Evolutionary conservation across 2,888 invertebrate genomes (phyloP).

Genomic region (Lycia hirtaria): DNA sequence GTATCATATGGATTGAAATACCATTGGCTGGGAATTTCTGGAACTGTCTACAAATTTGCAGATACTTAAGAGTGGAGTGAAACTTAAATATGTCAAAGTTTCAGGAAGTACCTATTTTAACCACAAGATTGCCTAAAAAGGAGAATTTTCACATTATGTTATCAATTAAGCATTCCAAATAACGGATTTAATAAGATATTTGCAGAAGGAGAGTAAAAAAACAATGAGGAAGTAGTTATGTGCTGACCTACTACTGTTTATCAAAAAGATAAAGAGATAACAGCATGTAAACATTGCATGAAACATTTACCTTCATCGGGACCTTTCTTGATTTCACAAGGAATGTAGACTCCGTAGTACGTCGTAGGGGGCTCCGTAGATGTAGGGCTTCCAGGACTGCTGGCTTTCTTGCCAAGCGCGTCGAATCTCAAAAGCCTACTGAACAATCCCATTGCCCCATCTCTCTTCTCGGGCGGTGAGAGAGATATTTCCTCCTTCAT

Average conservation of each 20-base stretch:
- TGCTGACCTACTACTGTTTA: slow-evolving; percentile 46
- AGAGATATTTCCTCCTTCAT: slow-evolving; percentile 72
- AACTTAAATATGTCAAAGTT: too few relatives aligned
- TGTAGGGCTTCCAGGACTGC: slow-evolving; percentile 60
- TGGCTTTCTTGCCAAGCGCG: slow-evolving; percentile 61
- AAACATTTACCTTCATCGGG: slow-evolving; percentile 75
- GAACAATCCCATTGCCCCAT: slow-evolving; percentile 71
- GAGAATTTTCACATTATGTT: not conserved
- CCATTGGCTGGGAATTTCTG: too few relatives aligned
- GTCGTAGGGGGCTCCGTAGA: slow-evolving; percentile 63
- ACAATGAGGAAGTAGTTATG: slow-evolving; percentile 32
- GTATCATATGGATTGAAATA: too few relatives aligned
- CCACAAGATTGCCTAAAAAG: too few relatives aligned
- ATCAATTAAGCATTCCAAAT: not conserved
- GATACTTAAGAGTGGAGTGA: too few relatives aligned
- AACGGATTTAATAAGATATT: not conserved
- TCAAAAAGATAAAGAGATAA: slow-evolving; percentile 34
- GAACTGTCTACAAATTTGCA: too few relatives aligned
- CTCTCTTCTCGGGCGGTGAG: slow-evolving; percentile 72
- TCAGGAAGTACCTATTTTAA: too few relatives aligned
- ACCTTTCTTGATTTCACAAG: slow-evolving; percentile 81
- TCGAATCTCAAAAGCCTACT: slow-evolving; percentile 75
- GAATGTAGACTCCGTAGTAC: slow-evolving; percentile 82
- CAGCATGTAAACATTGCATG: slow-evolving; percentile 20
- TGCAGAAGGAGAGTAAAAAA: slow-evolving; percentile 4